These are phyloP conservation scores for Keiferia lycopersicella DNA, from an alignment of 2,888 invertebrate species.

Conservation along the genomic window DNA sequence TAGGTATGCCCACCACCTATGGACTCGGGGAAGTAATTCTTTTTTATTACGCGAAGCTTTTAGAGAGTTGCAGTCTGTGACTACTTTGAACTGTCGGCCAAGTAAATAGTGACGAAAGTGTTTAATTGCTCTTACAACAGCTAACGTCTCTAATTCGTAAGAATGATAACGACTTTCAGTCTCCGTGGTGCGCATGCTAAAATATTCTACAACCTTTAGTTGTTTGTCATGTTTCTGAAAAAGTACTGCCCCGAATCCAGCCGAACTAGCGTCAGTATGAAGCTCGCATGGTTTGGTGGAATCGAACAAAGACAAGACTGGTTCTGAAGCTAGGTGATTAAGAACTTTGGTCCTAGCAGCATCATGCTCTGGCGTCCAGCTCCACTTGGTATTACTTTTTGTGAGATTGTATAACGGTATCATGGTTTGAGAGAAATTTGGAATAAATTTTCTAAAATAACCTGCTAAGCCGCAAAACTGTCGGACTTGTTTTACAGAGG, in stretches of 20 bases:
- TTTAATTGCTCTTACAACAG: slow-evolving; percentile 28
- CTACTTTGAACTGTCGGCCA: slow-evolving; percentile 27
- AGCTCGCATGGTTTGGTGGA: slow-evolving; percentile 1
- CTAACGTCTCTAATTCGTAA: slow-evolving; percentile 31
- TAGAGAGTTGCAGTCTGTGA: slow-evolving; percentile 27
- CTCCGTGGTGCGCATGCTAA: slow-evolving; percentile 24
- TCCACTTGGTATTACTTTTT: too few species aligned
- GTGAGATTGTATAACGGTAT: too few species aligned
- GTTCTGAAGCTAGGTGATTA: too few species aligned
- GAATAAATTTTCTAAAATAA: too few species aligned
- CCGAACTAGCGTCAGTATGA: slow-evolving; percentile 16
- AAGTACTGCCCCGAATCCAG: slow-evolving; percentile 11
- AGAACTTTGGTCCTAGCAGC: too few species aligned
- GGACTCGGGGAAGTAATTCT: slow-evolving; percentile 30
- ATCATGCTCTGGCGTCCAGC: too few species aligned
- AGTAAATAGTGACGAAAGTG: slow-evolving; percentile 30
- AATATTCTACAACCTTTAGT: slow-evolving; percentile 19
- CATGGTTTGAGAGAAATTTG: too few species aligned
- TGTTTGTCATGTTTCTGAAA: slow-evolving; percentile 6
- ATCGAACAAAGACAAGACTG: background rate
- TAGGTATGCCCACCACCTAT: slow-evolving; percentile 32
- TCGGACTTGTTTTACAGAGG: slow-evolving; percentile 18
- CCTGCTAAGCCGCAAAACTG: slow-evolving; percentile 31
- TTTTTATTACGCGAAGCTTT: slow-evolving; percentile 30
- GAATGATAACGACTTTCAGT: slow-evolving; percentile 29